These are phyloP conservation scores for Polyergus mexicanus DNA, from an alignment of 1,140 invertebrate genomes.

Conservation along the genomic window DNA sequence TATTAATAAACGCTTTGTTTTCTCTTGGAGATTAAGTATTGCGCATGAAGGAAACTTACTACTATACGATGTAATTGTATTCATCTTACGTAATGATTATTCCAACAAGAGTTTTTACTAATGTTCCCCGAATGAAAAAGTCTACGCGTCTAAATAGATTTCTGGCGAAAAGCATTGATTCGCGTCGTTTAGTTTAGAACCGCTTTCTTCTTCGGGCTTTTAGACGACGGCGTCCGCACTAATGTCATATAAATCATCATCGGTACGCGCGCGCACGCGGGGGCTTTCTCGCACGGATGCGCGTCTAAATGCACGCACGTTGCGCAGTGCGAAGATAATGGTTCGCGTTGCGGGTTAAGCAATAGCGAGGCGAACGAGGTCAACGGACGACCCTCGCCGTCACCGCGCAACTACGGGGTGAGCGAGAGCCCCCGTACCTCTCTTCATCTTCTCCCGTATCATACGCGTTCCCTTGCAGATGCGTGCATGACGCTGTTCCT, in stretches of 20 bases:
- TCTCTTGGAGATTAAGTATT: not conserved
- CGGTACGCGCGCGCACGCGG: conserved; percentile 27
- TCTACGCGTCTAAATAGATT: conserved; percentile 38
- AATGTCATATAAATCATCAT: conserved; percentile 77
- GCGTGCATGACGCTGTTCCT: conserved; percentile 67
- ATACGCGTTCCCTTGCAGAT: conserved; percentile 52
- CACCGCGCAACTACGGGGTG: conserved; percentile 67
- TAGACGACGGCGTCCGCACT: conserved; percentile 56
- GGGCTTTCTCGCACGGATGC: conserved; percentile 35
- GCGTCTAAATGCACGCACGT: conserved; percentile 57
- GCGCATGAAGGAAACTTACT: not conserved
- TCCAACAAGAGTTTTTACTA: not conserved
- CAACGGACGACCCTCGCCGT: conserved; percentile 76
- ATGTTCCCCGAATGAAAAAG: not conserved
- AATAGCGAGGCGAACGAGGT: conserved; percentile 71
- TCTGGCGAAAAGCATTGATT: conserved; percentile 38
- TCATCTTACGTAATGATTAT: not conserved
- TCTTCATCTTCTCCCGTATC: not conserved
- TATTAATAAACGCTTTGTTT: not conserved
- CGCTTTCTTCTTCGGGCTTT: conserved; percentile 70
- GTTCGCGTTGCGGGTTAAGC: conserved; percentile 69
- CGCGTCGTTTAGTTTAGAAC: conserved; percentile 73
- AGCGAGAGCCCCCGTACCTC: conserved; percentile 33
- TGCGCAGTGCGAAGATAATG: conserved; percentile 73
- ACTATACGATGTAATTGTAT: not conserved